Base-by-base conservation (phyloP, 2,888 invertebrate genomes). In the Zootermopsis nevadensis region DNA sequence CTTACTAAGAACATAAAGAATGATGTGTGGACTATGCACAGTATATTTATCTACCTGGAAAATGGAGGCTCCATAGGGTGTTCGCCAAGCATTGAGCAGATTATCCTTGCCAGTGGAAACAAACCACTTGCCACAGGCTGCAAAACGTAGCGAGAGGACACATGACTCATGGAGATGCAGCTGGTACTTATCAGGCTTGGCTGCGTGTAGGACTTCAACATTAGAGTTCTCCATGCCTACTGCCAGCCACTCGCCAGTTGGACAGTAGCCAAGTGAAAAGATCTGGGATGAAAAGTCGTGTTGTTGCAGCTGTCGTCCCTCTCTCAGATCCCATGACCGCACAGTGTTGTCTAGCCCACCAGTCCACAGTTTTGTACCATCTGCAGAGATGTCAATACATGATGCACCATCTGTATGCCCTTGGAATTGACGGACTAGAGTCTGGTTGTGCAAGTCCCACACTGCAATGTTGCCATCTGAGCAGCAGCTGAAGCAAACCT, bases 21-120 rank as follows among this genome's bases (percentile, higher is more conserved):
- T 48, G 4, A 48, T 19, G 19, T 0, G 48, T 19, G 19, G 19
- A 48, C 19, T 48, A 19, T 48, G 48, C 12, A 42, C 15, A 48
- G 48, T 15, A 1, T 1, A 48, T 15, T 48, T 48, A 48, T 19
- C 19, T 88, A 98, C 98, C 95, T 98, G 98, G 93, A 99, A 98
- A 92, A 99, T 97, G 88, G 97, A 97, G 86, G 98, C 98, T 86
- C 99, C 99, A 89, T 99, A 98, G 0, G 99, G 99, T 88, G 99
- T 98, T 88, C 98, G 93, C 98, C 99, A 99, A 66, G 98, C 98
- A 90, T 99, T 98, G 82, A 99, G 93, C 88, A 98, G 92, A 91
- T 99, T 99, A 90, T 99, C 99, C 91, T 99, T 99, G 86, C 98
- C 98, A n/a, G 98, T 99, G 86, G 97, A 98, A 86, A 98, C 97